phyloP scores from a whole-genome alignment of 2,888 invertebrate genomes.

The Hydrotaea cyrtoneurina region DNA sequence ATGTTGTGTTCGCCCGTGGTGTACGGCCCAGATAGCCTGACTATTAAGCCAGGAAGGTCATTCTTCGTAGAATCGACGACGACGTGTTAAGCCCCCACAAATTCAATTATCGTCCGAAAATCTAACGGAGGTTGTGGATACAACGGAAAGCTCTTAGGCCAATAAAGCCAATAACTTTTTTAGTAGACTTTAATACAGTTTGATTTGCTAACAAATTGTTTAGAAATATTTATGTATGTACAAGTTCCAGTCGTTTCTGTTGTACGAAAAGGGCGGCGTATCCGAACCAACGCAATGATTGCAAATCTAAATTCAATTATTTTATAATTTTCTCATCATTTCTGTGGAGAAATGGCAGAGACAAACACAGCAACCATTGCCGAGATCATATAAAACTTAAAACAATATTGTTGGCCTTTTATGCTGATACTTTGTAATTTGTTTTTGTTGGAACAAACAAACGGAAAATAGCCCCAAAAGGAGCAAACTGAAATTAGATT shows the following conservation, averaged over 20 bases:
- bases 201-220: conserved; percentile 16
- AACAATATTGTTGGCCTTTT: conserved; percentile 21
- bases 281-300: too few relatives aligned
- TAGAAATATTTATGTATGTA: background rate
- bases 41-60: too few relatives aligned
- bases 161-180: conserved; percentile 17
- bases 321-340: conserved; percentile 29
- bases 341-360: background rate
- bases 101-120: too few relatives aligned
- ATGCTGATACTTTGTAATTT: conserved; percentile 21
- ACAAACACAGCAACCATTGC: too few relatives aligned
- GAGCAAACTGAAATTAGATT: conserved; percentile 49
- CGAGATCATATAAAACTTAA: conserved; percentile 33
- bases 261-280: too few relatives aligned
- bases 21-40: too few relatives aligned
- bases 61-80: too few relatives aligned
- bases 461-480: background rate
- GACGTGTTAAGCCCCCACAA: background rate
- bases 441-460: conserved; percentile 6
- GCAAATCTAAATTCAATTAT: conserved; percentile 39
- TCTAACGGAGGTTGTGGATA: too few relatives aligned
- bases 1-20: too few relatives aligned
- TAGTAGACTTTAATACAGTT: conserved; percentile 27
- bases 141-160: background rate
- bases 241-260: too few relatives aligned